phyloP scores from a whole-genome alignment of 2,797 vertebrate species.

The Acanthiza pusilla region DNA sequence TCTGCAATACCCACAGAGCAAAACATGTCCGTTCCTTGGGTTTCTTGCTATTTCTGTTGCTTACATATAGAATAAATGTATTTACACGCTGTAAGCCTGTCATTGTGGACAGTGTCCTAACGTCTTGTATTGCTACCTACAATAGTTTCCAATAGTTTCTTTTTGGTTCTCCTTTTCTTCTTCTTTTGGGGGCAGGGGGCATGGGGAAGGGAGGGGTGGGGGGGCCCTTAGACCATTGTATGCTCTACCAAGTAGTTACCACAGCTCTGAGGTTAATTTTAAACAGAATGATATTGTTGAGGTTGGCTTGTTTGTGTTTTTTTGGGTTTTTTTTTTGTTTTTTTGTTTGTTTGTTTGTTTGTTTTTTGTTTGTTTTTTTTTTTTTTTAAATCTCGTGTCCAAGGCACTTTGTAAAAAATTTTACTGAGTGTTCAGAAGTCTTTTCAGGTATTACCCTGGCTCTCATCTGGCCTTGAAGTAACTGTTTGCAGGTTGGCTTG shows the following conservation, averaged over 20 bases:
- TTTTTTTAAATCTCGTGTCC: background rate
- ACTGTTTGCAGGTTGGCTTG: background rate
- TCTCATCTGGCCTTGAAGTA: background rate
- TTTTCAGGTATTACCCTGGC: background rate
- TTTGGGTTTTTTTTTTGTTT: too few relatives aligned
- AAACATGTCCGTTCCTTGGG: background rate
- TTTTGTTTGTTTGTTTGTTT: too few relatives aligned
- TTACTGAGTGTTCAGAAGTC: background rate
- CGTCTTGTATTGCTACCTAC: slow-evolving; percentile 29
- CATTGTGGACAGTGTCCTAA: slow-evolving; percentile 20
- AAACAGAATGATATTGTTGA: background rate
- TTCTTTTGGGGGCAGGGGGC: background rate
- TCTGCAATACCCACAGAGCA: background rate
- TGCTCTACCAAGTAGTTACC: slow-evolving; percentile 4
- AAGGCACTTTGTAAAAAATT: background rate
- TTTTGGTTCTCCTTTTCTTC: background rate
- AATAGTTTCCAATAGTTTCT: background rate
- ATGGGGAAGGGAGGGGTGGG: background rate
- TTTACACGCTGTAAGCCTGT: slow-evolving; percentile 1
- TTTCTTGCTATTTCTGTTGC: slow-evolving; percentile 12
- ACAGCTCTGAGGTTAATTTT: slow-evolving; percentile 13
- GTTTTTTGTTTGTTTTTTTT: background rate
- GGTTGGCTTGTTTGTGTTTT: background rate
- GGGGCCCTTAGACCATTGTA: background rate
- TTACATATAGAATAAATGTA: slow-evolving; percentile 26